These are phyloP conservation scores for Colaptes auratus DNA, from an alignment of 2,113 vertebrate genomes.

Conservation along the genomic window DNA sequence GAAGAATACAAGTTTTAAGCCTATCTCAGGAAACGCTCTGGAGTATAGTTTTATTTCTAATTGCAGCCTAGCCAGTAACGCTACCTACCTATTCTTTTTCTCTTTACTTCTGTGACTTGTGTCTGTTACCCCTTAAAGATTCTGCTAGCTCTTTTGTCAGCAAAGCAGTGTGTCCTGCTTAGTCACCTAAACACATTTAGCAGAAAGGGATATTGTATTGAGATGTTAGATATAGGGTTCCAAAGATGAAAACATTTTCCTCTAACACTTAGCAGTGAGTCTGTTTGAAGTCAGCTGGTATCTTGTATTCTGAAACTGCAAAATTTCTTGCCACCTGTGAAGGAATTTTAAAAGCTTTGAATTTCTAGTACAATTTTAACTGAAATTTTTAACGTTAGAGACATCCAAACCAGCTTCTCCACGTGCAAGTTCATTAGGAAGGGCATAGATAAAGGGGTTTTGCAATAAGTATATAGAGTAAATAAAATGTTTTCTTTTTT, in stretches of 20 bases:
- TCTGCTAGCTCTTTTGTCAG: not conserved
- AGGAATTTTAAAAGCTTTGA: not conserved
- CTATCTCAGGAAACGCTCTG: fast-evolving
- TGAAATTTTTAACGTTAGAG: not conserved
- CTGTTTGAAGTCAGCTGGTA: not conserved
- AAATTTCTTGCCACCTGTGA: not conserved
- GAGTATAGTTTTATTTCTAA: not conserved
- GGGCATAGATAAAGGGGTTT: not conserved
- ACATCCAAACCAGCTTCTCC: not conserved
- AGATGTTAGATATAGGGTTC: not conserved
- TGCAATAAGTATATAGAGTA: not conserved
- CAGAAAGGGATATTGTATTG: not conserved
- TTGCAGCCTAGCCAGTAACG: not conserved
- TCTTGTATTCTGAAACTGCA: not conserved
- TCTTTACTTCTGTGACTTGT: not conserved
- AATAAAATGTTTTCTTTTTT: not conserved
- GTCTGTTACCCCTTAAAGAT: not conserved
- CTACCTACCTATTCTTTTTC: not conserved
- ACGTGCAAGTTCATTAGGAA: not conserved
- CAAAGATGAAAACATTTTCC: not conserved
- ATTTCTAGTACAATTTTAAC: not conserved
- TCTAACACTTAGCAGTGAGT: not conserved
- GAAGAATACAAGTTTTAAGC: not conserved
- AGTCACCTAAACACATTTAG: not conserved
- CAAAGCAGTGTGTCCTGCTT: not conserved